Evolutionary conservation across 1,140 invertebrate species (phyloP), one percentile per base, ranked within the genome.

Genomic region (Diachasma alloeum): DNA sequence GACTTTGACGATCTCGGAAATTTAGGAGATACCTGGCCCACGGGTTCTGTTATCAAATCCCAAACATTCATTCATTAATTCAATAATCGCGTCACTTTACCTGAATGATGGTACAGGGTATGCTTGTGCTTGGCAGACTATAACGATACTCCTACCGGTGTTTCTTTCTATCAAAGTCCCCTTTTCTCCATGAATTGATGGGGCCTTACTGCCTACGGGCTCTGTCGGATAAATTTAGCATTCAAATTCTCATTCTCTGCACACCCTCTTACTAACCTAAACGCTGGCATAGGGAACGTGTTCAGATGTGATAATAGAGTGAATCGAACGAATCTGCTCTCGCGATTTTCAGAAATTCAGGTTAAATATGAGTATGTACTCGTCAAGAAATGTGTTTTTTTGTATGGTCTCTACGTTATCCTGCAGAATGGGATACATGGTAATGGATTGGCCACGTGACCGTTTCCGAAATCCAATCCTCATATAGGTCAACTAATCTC

Each of bases 91-190:
- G 0, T 63, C 19, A 15, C 24, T 63, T 63, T 63, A 93, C 92
- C 92, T 92, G 87, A 89, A 91, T 74, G 90, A 87, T 79, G 93
- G 93, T 69, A 93, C 90, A 76, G 93, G 93, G 83, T 91, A 94
- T 24, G 92, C 92, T 86, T 93, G 92, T 81, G 92, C 93, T 81
- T 91, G 92, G 87, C 90, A 93, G 81, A 92, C 89, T 85, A 91
- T 88, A 79, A 86, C 92, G 83, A 92, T 88, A 78, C 90, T 91
- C 81, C 85, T 84, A 78, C 71, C 84, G 83, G 81, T 81, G 63
- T 77, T 79, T 78, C 81, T 77, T 39, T 84, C 83, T 46, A 86
- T 79, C 67, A 84, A 84, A 70, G 84, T 81, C 72, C 85, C 84
- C 79, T 86, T 86, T 74, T 84, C 84, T 31, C 84, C 85, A 76